Evolutionary conservation across 2,888 invertebrate species (phyloP).

Genomic region (Morpho helenor): DNA sequence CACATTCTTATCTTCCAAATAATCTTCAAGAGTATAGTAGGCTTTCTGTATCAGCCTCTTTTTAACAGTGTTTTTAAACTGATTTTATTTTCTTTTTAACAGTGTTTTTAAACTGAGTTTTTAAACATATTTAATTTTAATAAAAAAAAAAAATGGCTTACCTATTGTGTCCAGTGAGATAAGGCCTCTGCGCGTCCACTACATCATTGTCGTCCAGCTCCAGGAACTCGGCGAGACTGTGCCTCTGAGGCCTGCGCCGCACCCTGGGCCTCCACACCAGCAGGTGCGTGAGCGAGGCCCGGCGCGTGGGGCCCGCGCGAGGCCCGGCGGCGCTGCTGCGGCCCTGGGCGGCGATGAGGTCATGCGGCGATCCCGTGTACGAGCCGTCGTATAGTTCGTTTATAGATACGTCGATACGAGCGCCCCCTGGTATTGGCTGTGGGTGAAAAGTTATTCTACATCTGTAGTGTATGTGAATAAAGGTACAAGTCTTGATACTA

Average conservation of each 20-base stretch:
- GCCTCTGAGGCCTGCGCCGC: constrained; percentile 84
- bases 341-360: constrained; percentile 88
- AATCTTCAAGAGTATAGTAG: too few species aligned
- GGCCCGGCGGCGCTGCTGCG: constrained; percentile 82
- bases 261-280: constrained; percentile 79
- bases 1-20: too few species aligned
- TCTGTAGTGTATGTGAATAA: too few species aligned
- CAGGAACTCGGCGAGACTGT: constrained; percentile 92
- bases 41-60: too few species aligned
- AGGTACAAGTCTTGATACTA: too few species aligned
- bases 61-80: too few species aligned
- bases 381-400: constrained; percentile 97
- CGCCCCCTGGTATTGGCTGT: constrained; percentile 87
- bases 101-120: too few species aligned
- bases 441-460: background rate
- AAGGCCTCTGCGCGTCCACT: constrained; percentile 89
- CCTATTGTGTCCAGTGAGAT: constrained; percentile 94
- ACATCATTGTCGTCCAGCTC: constrained; percentile 91
- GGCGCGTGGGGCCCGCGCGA: constrained; percentile 91
- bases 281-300: constrained; percentile 83
- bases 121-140: too few species aligned
- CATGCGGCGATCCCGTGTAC: constrained; percentile 95
- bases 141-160: too few species aligned
- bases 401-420: constrained; percentile 95
- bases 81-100: too few species aligned